A percentile compares a stretch with the other conserved stretches of the same genome.
Conservation (phyloP, 2,888 invertebrate species). For the Cerceris ruficornis region DNA sequence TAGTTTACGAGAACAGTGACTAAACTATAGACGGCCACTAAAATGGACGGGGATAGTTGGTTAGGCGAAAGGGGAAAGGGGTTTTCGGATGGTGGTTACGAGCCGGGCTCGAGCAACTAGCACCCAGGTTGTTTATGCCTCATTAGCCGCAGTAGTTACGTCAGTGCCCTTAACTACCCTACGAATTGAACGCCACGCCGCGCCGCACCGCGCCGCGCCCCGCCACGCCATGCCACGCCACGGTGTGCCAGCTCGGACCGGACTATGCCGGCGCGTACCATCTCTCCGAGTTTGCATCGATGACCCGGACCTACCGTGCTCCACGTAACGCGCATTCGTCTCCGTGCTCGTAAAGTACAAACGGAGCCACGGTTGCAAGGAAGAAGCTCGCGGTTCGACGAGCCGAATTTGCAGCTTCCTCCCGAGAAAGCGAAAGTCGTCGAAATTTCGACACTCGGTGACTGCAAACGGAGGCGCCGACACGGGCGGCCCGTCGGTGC, state of each 20-base stretch:
- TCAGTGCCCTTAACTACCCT: constrained; percentile 73
- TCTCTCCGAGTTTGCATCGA: not conserved
- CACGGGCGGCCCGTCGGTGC: constrained; percentile 33
- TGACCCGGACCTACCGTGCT: too few relatives aligned
- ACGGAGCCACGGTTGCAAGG: too few relatives aligned
- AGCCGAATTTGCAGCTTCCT: constrained; percentile 6
- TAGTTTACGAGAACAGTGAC: constrained; percentile 72
- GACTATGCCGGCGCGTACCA: not conserved
- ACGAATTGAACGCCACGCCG: constrained; percentile 66
- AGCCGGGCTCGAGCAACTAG: constrained; percentile 52
- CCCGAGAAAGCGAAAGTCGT: too few relatives aligned
- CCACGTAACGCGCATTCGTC: not conserved
- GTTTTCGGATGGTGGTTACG: constrained; percentile 54
- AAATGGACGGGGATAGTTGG: constrained; percentile 63
- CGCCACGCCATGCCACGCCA: not conserved
- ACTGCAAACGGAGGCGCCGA: constrained; percentile 16
- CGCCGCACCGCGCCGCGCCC: not conserved
- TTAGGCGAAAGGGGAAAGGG: constrained; percentile 30
- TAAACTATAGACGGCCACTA: constrained; percentile 71
- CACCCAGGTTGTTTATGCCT: constrained; percentile 75
- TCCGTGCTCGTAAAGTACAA: too few relatives aligned
- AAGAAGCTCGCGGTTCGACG: too few relatives aligned
- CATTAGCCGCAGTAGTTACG: constrained; percentile 75
- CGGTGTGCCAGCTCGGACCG: too few relatives aligned
- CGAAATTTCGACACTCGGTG: too few relatives aligned